phyloP scores from a whole-genome alignment of 2,888 invertebrate species.

The Eurois occulta region DNA sequence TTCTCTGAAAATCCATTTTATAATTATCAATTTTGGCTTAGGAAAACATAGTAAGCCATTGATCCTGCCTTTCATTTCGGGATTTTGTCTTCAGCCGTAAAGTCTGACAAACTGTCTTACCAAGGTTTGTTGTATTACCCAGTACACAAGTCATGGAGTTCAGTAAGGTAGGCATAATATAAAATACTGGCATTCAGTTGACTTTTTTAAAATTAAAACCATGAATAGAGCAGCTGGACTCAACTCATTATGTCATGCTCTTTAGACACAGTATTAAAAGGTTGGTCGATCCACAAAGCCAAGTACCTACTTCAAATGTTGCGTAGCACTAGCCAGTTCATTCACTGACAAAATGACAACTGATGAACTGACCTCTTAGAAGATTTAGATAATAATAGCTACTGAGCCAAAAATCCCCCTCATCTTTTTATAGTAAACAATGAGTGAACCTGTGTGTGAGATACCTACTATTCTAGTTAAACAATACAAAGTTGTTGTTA shows the following conservation, averaged over 20 bases:
- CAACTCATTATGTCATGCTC: neutral
- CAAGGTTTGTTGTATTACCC: neutral
- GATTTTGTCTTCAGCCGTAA: neutral
- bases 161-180: neutral
- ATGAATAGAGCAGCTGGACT: neutral
- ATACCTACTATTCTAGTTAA: neutral
- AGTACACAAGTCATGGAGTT: neutral
- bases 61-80: neutral
- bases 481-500: slow-evolving; percentile 24
- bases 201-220: neutral
- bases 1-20: slow-evolving; percentile 6
- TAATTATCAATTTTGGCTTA: neutral
- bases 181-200: neutral
- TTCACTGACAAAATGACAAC: neutral
- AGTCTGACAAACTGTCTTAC: neutral
- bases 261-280: neutral
- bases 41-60: neutral
- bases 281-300: neutral
- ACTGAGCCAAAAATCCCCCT: neutral
- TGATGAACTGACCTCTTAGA: neutral
- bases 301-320: neutral
- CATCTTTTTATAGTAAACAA: slow-evolving; percentile 1
- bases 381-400: too few species aligned
- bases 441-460: neutral
- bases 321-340: neutral